Conservation (phyloP, 1,140 invertebrate genomes). For the Drosophila nasuta region DNA sequence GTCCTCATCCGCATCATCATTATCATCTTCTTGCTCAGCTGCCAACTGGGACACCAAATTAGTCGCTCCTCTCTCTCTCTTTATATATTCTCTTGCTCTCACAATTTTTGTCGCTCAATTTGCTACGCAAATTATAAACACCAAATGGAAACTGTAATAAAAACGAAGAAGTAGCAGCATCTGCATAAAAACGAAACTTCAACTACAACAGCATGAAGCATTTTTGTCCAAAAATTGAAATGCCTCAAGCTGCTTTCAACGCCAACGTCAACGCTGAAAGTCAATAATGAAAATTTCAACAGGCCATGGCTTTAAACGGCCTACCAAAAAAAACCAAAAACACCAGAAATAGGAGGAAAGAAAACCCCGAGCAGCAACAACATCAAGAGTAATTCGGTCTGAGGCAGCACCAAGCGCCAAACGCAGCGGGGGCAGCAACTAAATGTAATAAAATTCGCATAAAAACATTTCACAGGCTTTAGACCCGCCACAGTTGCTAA, state of each 20-base stretch:
- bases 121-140: conserved; percentile 79
- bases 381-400: conserved; percentile 10
- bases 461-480: conserved; percentile 74
- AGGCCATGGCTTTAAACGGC: conserved; percentile 56
- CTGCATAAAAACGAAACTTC: conserved; percentile 50
- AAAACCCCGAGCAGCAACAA: conserved; percentile 8
- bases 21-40: conserved; percentile 16
- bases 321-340: background rate
- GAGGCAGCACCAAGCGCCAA: background rate
- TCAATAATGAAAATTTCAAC: conserved; percentile 73
- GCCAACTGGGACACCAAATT: conserved; percentile 63
- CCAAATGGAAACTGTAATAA: conserved; percentile 71
- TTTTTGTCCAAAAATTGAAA: conserved; percentile 68
- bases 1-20: conserved; percentile 38
- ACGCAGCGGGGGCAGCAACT: conserved; percentile 39
- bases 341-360: too few species aligned
- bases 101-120: conserved; percentile 75
- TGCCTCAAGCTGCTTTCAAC: conserved; percentile 75
- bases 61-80: conserved; percentile 22
- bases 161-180: conserved; percentile 42
- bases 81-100: conserved; percentile 9
- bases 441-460: conserved; percentile 82
- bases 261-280: conserved; percentile 57
- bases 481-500: conserved; percentile 49
- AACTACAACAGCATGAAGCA: conserved; percentile 25